Conservation (phyloP, 2,888 invertebrate genomes). For the Ametastegia equiseti region DNA sequence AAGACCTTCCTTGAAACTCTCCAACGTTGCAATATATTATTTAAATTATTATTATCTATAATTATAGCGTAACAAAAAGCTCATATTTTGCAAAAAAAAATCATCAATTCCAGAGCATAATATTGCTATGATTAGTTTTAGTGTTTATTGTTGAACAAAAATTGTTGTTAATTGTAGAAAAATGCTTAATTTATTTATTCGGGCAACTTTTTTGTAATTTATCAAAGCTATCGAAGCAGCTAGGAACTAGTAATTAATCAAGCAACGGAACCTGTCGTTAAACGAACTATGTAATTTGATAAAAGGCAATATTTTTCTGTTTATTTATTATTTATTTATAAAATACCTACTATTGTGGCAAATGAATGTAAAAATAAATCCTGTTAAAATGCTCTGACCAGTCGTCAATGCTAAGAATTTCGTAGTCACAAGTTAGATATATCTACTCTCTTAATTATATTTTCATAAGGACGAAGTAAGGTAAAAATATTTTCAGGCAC, state of each 20-base stretch:
- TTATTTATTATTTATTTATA: not conserved
- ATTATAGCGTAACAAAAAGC: not conserved
- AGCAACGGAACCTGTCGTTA: not conserved
- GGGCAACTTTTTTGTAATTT: constrained; percentile 19
- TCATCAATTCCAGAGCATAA: not conserved
- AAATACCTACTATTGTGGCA: not conserved
- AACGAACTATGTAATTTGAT: too few species aligned
- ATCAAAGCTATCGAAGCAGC: not conserved
- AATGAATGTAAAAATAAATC: not conserved
- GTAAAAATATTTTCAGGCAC: not conserved
- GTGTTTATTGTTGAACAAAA: too few species aligned
- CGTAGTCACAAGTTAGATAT: constrained; percentile 33
- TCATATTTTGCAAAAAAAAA: not conserved
- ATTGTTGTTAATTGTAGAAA: not conserved
- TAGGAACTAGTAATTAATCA: constrained; percentile 20
- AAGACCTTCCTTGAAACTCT: not conserved
- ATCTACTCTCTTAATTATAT: constrained; percentile 26
- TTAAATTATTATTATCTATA: constrained; percentile 21
- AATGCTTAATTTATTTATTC: not conserved
- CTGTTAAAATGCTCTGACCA: constrained; percentile 32
- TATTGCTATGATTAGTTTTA: not conserved
- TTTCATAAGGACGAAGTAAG: constrained; percentile 20
- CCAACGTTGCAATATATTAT: not conserved
- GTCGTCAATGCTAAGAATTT: constrained; percentile 18
- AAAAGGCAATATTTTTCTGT: not conserved